A percentile compares a stretch with the other conserved stretches of the same genome.
Evolutionary conservation across 2,113 vertebrate genomes (phyloP).

Genomic region (Hepsetus odoe): DNA sequence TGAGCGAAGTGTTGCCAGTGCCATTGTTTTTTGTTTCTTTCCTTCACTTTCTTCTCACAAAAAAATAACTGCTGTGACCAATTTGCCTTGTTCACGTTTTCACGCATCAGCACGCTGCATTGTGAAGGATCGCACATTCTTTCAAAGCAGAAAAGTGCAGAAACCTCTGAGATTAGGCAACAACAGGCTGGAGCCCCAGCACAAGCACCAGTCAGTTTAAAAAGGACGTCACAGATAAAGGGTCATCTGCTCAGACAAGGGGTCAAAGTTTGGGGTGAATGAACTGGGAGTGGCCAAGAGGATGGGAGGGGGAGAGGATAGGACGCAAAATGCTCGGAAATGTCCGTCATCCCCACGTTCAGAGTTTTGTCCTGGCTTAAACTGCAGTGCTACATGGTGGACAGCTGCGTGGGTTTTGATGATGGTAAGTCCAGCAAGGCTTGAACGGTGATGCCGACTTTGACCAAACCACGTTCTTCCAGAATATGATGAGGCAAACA

Average conservation of each 20-base stretch:
- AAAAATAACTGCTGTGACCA: no score
- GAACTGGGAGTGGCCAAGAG: not conserved
- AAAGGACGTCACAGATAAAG: not conserved
- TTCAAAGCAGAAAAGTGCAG: not conserved
- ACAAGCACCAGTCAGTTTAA: not conserved
- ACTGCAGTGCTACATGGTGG: constrained; percentile 77
- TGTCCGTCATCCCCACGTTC: not conserved
- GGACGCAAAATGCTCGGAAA: constrained; percentile 19
- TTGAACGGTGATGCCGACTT: constrained; percentile 93
- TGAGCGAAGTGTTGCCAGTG: not conserved
- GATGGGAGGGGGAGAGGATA: constrained; percentile 38
- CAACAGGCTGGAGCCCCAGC: not conserved
- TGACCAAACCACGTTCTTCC: constrained; percentile 94
- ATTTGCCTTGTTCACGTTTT: no score
- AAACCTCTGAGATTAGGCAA: not conserved
- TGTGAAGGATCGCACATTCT: not conserved
- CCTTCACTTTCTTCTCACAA: not conserved
- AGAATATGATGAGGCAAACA: constrained; percentile 98
- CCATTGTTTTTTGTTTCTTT: not conserved
- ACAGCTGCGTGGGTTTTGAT: constrained; percentile 83
- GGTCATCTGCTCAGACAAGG: not conserved
- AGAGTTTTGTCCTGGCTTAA: not conserved
- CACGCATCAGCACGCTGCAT: not conserved
- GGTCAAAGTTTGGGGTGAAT: not conserved
- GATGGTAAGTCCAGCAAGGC: constrained; percentile 90